Evolutionary conservation across 2,888 invertebrate genomes (phyloP), one percentile per base, ranked within the genome.

Genomic region (Drosophila parthenogenetica): DNA sequence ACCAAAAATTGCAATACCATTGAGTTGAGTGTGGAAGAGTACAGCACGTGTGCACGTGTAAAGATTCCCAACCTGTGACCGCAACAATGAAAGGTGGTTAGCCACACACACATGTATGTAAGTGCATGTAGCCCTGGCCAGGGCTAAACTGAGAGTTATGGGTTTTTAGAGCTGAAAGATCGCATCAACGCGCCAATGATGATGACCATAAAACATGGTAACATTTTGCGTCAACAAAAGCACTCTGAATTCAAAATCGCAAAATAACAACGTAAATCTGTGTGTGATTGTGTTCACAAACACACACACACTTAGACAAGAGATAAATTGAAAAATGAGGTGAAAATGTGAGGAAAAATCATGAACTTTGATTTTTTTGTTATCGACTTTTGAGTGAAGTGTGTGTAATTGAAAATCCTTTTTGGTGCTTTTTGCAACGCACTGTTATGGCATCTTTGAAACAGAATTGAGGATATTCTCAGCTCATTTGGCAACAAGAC

Each of bases 71-170:
- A 70, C 54, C 63, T 66, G 55, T 54, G 65, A 81, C 81, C 81
- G 50, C 81, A 81, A 78, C 84, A 71, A 65, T 81, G 81, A 81
- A 84, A 81, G 76, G 55, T 75, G 81, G 81, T 78, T 69, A 65
- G 60, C 81, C 81, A 69, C 81, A 65, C 50, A 75, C 81, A 65
- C 48, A 75, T 54, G 32, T 60, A 68, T 50, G 51, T 37, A 37
- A 46, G 37, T 54, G 48, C 25, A 5, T 22, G 22, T 5, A 57
- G 35, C 42, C 29, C 17, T 19, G 14, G 19, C 22, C 8, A 35
- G 25, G 43, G 17, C 32, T 32, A 16, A 10, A 19, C n/a, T 14
- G 16, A 8, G 17, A 29, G 39, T 35, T 35, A 35, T 5, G 22
- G 43, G n/a, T 7, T 13, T 13, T 16, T 22, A 10, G 32, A 35